Evolutionary conservation across 2,797 vertebrate species (phyloP), one percentile per base, ranked within the genome.

Genomic region (Falco peregrinus): DNA sequence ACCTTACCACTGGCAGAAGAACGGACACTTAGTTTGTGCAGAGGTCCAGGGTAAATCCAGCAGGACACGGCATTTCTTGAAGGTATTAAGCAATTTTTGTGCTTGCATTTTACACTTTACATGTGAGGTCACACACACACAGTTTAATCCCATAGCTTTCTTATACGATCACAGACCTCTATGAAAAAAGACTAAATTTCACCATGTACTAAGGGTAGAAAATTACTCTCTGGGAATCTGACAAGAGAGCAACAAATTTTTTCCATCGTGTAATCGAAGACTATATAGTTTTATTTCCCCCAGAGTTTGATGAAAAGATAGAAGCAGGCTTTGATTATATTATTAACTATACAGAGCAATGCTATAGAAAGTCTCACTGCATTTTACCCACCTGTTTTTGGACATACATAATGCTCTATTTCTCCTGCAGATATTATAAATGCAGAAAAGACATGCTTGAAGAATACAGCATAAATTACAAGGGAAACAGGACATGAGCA

Each of bases 341-440:
- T 78, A 39, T 41, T 82, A 90, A 82, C 24, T 39, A 45, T 54
- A 73, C 4, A 84, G 53, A 91, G 77, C 59, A 89, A 33, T 24
- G 41, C 59, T 25, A 11, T 0, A 65, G 82, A 64, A 93, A 57
- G 33, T 74, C n/a, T 95, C 20, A 11, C 63, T 87, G 84, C 51
- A 53, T 82, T 88, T 93, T 67, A 93, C 91, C 73, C 74, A 94
- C 95, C 94, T 96, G 89, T 4, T 90, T 88, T 79, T 69, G 64
- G 76, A 86, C 77, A 89, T 10, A 50, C 3, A 65, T 33, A 88
- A 68, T 37, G 78, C 16, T 80, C 33, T 92, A 28, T n/a, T 92
- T 91, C 76, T 81, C 73, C 60, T 64, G 86, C 37, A 88, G 76
- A 53, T 67, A 74, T 73, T 65, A 56, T 4, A 67, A 73, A 84